These are phyloP conservation scores for Mesoligia furuncula DNA, from an alignment of 2,888 invertebrate genomes.

Conservation along the genomic window DNA sequence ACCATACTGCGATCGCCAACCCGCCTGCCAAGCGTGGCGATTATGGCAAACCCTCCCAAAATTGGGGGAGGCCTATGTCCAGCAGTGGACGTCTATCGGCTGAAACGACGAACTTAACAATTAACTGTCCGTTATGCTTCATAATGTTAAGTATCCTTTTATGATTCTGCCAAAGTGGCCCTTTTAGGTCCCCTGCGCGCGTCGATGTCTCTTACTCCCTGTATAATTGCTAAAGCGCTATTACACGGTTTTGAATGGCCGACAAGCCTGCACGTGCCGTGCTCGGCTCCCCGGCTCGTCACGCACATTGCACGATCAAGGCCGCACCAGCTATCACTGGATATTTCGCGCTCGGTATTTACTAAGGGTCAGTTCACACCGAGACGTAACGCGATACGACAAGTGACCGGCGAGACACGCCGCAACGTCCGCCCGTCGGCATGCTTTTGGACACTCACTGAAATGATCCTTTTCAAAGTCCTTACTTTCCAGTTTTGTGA, in stretches of 20 bases:
- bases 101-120: too few relatives aligned
- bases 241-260: not conserved
- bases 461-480: not conserved
- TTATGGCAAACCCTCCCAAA: too few relatives aligned
- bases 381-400: not conserved
- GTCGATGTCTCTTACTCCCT: not conserved
- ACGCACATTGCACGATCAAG: not conserved
- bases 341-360: not conserved
- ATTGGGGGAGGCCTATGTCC: too few relatives aligned
- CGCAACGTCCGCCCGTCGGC: not conserved
- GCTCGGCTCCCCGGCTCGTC: not conserved
- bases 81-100: too few relatives aligned
- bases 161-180: too few relatives aligned
- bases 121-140: too few relatives aligned
- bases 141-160: too few relatives aligned
- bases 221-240: not conserved
- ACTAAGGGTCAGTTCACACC: not conserved
- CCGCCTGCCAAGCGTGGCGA: too few relatives aligned
- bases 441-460: not conserved
- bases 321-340: not conserved
- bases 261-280: not conserved
- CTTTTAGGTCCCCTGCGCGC: too few relatives aligned
- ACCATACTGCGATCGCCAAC: too few relatives aligned
- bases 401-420: not conserved
- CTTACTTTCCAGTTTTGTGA: slow-evolving; percentile 23